Percentiles rank a stretch among this genome's conserved stretches.
These are phyloP conservation scores for Drosophila meridiana DNA, from an alignment of 2,888 invertebrate species.

Conservation along the genomic window DNA sequence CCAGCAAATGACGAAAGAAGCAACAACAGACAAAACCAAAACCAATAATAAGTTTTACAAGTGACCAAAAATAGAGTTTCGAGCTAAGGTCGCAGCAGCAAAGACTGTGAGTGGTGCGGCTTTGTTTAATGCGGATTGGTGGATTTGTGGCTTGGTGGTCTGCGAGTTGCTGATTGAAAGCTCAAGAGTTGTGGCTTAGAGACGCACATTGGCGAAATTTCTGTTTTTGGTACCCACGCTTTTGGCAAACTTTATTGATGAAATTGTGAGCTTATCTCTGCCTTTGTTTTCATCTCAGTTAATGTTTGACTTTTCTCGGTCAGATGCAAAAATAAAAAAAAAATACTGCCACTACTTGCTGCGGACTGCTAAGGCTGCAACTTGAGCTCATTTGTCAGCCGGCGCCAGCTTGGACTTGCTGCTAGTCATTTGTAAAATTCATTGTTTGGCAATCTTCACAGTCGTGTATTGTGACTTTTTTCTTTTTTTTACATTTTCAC, in stretches of 20 bases:
- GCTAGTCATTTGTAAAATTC: conserved; percentile 76
- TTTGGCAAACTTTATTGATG: conserved; percentile 55
- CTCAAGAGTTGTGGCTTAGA: conserved; percentile 19
- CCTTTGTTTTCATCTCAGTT: conserved; percentile 20
- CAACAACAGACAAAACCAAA: not conserved
- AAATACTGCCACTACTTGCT: conserved; percentile 45
- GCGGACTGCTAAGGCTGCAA: conserved; percentile 22
- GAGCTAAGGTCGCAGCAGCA: conserved; percentile 30
- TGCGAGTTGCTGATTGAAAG: conserved; percentile 22
- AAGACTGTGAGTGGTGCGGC: conserved; percentile 29
- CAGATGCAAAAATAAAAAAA: conserved; percentile 47
- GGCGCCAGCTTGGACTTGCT: conserved; percentile 58
- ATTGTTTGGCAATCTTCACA: conserved; percentile 58
- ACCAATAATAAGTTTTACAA: conserved; percentile 41
- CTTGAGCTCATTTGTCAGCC: conserved; percentile 72
- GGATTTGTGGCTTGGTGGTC: conserved; percentile 26
- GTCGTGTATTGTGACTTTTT: conserved; percentile 53
- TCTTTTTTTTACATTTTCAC: conserved; percentile 46
- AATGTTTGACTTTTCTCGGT: conserved; percentile 34
- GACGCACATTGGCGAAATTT: conserved; percentile 59
- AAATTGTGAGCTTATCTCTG: conserved; percentile 24
- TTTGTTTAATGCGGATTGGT: conserved; percentile 37
- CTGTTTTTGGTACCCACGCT: conserved; percentile 47
- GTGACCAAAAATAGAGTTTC: conserved; percentile 44
- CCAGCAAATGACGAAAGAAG: conserved; percentile 24